phyloP scores from a whole-genome alignment of 2,888 invertebrate species.

The Nemurella pictetii region DNA sequence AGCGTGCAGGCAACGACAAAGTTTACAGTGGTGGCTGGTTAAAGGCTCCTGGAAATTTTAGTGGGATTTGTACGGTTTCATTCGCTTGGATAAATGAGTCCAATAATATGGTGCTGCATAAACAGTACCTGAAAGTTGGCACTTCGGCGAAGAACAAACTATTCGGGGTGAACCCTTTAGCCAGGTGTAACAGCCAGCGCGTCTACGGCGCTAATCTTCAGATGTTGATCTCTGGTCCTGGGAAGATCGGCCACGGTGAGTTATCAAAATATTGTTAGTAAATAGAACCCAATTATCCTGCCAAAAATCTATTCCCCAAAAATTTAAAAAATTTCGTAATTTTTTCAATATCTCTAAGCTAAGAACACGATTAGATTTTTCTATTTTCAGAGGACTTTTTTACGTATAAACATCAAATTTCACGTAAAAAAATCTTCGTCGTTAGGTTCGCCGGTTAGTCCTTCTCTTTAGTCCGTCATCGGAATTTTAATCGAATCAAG shows the following conservation, averaged over 20 bases:
- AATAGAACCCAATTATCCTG: too few species aligned
- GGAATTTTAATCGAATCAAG: too few species aligned
- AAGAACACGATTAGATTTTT: too few species aligned
- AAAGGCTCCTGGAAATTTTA: not conserved
- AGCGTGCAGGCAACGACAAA: too few species aligned
- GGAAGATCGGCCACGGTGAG: constrained; percentile 77
- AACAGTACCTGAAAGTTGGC: constrained; percentile 76
- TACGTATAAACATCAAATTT: not conserved
- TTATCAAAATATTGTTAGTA: constrained; percentile 48
- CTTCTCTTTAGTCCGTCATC: too few species aligned
- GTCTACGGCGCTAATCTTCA: constrained; percentile 64
- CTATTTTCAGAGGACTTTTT: not conserved
- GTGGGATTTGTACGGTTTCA: not conserved
- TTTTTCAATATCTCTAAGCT: not conserved
- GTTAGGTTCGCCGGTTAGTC: too few species aligned
- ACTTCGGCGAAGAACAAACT: constrained; percentile 72
- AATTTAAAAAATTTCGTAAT: not conserved
- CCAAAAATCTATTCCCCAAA: too few species aligned
- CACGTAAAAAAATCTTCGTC: not conserved
- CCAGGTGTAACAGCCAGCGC: constrained; percentile 45
- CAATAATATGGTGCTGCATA: constrained; percentile 54
- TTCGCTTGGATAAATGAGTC: not conserved
- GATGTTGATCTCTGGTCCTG: constrained; percentile 79
- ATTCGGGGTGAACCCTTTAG: constrained; percentile 64
- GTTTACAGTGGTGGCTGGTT: too few species aligned